Base-by-base conservation (phyloP, 1,140 invertebrate genomes). In the Apis florea region DNA sequence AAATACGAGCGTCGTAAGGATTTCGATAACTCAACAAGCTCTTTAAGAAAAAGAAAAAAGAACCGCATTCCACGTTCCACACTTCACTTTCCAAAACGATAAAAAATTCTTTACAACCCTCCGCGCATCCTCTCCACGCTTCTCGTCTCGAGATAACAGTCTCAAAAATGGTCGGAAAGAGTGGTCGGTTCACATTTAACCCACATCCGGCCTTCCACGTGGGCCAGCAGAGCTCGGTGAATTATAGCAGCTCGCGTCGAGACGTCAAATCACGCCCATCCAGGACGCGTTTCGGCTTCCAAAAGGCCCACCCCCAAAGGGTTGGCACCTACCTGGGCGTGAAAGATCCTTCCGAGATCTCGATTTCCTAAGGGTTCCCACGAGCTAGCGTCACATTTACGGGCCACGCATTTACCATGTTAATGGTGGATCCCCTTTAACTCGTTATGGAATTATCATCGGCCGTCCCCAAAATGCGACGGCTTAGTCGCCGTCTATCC, bases 401-500 rank as follows among this genome's bases (percentile, higher is more conserved):
- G 71, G 74, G 66, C 74, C 85, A 53, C 81, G 79, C 83, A 87
- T 88, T 88, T 87, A 80, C 86, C 84, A 87, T 85, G 86, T 87
- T 87, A 88, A 88, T 88, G 86, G 86, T 66, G 61, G 71, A 75
- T 26, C 79, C 75, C 31, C 82, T 74, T 74, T 74, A 84, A 87
- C 86, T 88, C 86, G 86, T 88, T 88, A 88, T 88, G 79, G 86
- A 87, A 88, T 88, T 88, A 88, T 88, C 83, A 88, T 82, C 73
- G 53, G 69, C 24, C 51, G 74, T 86, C 31, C 81, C 76, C 74
- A 63, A 77, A 83, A 86, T 61, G 49, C 71, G 56, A 87, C 63
- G 85, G 64, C 71, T 82, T 69, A 78, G 69, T 72, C 76, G 79
- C 78, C 74, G 80, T 88, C 84, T 67, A 75, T 78, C 66, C 70